phyloP scores from a whole-genome alignment of 2,888 invertebrate species.

The Mythimna ferrago region DNA sequence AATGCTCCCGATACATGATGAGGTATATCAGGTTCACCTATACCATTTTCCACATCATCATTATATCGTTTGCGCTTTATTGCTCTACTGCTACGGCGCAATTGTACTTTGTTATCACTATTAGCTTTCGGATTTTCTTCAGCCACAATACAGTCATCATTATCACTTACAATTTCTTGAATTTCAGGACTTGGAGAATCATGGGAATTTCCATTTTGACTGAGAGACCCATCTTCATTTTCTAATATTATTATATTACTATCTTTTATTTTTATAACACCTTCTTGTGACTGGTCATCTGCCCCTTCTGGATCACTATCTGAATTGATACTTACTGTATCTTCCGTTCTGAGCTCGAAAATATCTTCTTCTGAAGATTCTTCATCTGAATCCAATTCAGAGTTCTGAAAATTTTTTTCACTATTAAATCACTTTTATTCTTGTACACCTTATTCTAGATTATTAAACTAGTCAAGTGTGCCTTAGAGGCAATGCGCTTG shows the following conservation, averaged over 20 bases:
- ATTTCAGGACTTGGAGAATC: constrained; percentile 77
- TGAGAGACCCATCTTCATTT: constrained; percentile 71
- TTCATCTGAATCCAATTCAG: constrained; percentile 74
- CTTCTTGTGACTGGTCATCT: constrained; percentile 75
- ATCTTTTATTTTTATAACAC: constrained; percentile 67
- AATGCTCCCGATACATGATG: constrained; percentile 91
- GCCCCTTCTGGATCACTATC: constrained; percentile 77
- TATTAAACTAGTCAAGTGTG: no score
- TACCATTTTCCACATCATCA: constrained; percentile 88
- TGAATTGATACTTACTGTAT: constrained; percentile 84
- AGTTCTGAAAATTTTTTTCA: constrained; percentile 61
- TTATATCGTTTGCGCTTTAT: constrained; percentile 90
- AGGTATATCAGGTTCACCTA: constrained; percentile 91
- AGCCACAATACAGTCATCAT: constrained; percentile 86
- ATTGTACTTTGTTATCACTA: constrained; percentile 69
- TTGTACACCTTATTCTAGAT: not conserved
- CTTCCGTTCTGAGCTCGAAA: constrained; percentile 74
- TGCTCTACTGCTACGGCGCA: constrained; percentile 82
- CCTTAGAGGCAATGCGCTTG: no score
- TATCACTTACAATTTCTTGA: constrained; percentile 84
- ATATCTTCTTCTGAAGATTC: constrained; percentile 74
- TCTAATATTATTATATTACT: constrained; percentile 74
- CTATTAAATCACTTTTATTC: not conserved
- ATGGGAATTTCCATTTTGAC: constrained; percentile 73
- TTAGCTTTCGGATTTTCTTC: constrained; percentile 73